Conservation (phyloP, 2,797 vertebrate genomes). For the Trichosurus vulpecula region DNA sequence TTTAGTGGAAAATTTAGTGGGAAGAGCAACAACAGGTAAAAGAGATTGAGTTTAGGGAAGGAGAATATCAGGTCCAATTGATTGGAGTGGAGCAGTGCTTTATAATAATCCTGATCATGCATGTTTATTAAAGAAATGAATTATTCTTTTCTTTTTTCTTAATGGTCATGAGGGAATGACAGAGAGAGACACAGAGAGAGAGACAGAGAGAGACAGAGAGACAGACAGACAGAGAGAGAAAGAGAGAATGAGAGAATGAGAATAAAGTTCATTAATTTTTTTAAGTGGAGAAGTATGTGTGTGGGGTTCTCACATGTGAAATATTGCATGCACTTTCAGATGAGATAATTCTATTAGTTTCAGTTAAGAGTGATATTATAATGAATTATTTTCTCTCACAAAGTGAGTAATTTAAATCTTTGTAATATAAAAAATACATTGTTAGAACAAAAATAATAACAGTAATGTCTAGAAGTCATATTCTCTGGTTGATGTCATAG, state of each 20-base stretch:
- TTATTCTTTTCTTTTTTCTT: background rate
- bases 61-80: background rate
- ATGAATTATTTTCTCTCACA: background rate
- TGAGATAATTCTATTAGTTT: background rate
- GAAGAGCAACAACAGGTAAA: background rate
- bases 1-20: too few relatives aligned
- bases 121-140: background rate
- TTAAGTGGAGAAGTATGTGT: background rate
- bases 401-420: background rate
- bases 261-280: background rate
- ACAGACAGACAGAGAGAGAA: background rate
- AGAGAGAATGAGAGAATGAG: background rate
- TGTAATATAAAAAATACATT: background rate
- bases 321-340: background rate
- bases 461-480: background rate
- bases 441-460: background rate
- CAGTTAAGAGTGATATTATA: background rate
- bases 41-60: background rate
- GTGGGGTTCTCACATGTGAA: background rate
- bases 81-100: background rate
- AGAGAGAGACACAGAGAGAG: too few relatives aligned
- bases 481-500: background rate
- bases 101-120: background rate
- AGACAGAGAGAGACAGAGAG: too few relatives aligned
- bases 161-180: too few relatives aligned